A percentile compares a stretch with the other conserved stretches of the same genome.
Conservation (phyloP, 2,797 vertebrate genomes). For the Rhyacichthys aspro region DNA sequence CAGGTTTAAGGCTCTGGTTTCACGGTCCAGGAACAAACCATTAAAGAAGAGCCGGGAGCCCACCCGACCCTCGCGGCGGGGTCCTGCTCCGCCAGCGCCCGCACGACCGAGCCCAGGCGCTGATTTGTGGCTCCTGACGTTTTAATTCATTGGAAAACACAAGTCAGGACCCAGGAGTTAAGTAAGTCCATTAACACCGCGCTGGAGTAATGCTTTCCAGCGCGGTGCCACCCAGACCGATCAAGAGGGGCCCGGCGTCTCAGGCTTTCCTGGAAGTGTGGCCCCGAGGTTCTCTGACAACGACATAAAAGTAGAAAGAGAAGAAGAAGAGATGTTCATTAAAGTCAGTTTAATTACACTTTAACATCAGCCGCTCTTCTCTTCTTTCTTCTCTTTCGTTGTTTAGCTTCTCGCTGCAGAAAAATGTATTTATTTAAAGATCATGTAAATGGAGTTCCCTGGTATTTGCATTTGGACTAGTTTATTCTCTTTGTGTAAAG, state of each 20-base stretch:
- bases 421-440: no score
- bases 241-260: constrained; percentile 56
- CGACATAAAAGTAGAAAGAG: constrained; percentile 25
- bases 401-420: no score
- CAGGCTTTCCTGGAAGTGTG: constrained; percentile 60
- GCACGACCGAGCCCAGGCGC: constrained; percentile 59
- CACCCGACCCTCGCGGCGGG: constrained; percentile 42
- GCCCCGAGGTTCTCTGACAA: constrained; percentile 41
- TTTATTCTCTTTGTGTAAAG: no score
- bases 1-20: constrained; percentile 73
- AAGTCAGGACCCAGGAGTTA: constrained; percentile 76
- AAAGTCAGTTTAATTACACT: no score
- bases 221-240: constrained; percentile 69
- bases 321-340: no score
- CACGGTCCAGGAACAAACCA: constrained; percentile 82
- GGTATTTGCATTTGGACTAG: no score
- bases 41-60: constrained; percentile 78
- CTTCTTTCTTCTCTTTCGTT: no score
- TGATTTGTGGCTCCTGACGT: constrained; percentile 82
- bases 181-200: constrained; percentile 81
- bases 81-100: constrained; percentile 40
- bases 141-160: constrained; percentile 84
- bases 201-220: constrained; percentile 72
- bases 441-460: no score
- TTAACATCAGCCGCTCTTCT: no score